Evolutionary conservation across 2,888 invertebrate species (phyloP), one percentile per base, ranked within the genome.

Genomic region (Zygogramma bicolorata): DNA sequence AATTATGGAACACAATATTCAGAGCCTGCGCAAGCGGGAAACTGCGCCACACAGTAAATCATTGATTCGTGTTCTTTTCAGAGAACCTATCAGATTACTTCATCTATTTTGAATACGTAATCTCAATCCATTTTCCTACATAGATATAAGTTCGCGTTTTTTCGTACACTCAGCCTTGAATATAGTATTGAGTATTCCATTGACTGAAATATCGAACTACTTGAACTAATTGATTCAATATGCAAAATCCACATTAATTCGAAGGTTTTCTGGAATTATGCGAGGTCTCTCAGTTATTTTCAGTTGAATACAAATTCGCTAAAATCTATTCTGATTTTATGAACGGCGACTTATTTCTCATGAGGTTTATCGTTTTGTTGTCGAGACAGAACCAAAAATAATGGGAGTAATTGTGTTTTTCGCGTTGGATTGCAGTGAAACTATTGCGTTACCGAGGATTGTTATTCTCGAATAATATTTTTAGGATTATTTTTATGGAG

Each of bases 241-340:
- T 74, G 70, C 68, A 74, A 70, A 74, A 70, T 31, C 42, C 59
- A 65, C 65, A 73, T 65, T 70, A 68, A 68, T 68, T 69, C 62
- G 66, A 70, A 73, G 66, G 70, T 66, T 67, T 58, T 40, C 15
- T 49, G 38, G 42, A 53, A 59, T 40, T 58, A 40, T 15, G 62
- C 67, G 58, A 74, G 73, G 73, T 70, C 70, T 65, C 34, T 42
- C 27, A 18, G 67, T 61, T 74, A 75, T 72, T 75, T 72, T 70
- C 59, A 74, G 72, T 29, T 38, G 18, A 31, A 29, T 22, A 53
- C 42, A 65, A 57, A 67, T 25, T 67, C 63, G 27, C 62, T 62
- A 62, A 71, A 71, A 62, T 67, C 66, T 63, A 59, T 67, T 67
- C 42, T 42, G 60, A 71, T 63, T 62, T 71, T 65, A 59, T 59